phyloP scores from a whole-genome alignment of 2,113 vertebrate genomes.

The Oreotragus oreotragus region DNA sequence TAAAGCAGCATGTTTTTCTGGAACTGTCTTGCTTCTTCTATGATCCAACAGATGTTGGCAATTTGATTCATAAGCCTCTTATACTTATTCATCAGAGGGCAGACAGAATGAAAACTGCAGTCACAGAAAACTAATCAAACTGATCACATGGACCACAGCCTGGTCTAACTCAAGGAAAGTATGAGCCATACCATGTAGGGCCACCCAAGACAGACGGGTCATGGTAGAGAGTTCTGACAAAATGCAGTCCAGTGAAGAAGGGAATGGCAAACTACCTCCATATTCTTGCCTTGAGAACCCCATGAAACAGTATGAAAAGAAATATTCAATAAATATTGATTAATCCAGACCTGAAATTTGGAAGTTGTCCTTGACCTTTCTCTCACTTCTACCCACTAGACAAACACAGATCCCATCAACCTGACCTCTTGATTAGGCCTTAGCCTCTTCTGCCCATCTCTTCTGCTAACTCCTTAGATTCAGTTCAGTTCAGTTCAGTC shows the following conservation, averaged over 20 bases:
- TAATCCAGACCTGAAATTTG: neutral
- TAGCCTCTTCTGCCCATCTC: neutral
- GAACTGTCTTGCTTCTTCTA: neutral
- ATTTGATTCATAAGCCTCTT: neutral
- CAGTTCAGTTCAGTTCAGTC: neutral
- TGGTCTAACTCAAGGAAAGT: neutral
- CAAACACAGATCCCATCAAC: too few species aligned
- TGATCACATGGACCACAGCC: neutral
- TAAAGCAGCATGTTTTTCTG: neutral
- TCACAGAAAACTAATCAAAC: neutral
- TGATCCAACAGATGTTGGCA: neutral
- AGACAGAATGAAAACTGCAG: neutral
- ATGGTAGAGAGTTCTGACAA: neutral
- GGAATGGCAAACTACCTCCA: neutral
- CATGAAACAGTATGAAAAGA: neutral
- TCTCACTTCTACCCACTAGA: too few species aligned
- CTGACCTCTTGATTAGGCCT: neutral
- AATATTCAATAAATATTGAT: accelerated
- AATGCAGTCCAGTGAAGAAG: neutral
- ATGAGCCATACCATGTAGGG: neutral
- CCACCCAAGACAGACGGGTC: neutral
- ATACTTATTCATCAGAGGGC: neutral
- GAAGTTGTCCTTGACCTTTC: neutral
- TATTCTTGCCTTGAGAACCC: neutral
- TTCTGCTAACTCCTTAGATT: neutral